These are phyloP conservation scores for Myotis planiceps DNA, from an alignment of 2,797 vertebrate species.

Conservation along the genomic window DNA sequence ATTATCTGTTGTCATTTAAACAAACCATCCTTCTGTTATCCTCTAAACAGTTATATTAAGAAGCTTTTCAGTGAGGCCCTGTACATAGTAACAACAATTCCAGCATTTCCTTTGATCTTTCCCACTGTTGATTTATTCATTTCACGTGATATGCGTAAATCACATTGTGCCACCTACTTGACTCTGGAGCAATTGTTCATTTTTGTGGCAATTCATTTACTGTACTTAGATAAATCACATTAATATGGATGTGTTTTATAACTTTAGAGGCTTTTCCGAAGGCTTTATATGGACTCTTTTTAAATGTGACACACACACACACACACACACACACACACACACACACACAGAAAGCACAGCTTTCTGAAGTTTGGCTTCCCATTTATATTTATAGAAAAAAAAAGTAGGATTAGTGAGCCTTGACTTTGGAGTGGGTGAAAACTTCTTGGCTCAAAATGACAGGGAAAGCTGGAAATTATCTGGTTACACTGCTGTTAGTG, in stretches of 20 bases:
- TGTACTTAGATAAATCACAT: constrained; percentile 55
- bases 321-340: not conserved
- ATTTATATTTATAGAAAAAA: not conserved
- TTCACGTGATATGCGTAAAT: constrained; percentile 66
- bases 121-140: constrained; percentile 1
- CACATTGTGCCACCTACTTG: constrained; percentile 37
- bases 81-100: constrained; percentile 51
- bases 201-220: constrained; percentile 62
- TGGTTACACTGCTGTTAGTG: not conserved
- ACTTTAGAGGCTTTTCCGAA: not conserved
- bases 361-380: not conserved
- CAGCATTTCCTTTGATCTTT: constrained; percentile 73
- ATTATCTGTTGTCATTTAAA: constrained; percentile 72
- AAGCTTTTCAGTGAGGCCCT: constrained; percentile 68
- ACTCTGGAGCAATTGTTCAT: constrained; percentile 64
- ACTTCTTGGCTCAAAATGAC: not conserved
- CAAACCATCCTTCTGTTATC: constrained; percentile 75
- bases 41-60: constrained; percentile 74
- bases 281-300: not conserved
- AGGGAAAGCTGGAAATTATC: not conserved
- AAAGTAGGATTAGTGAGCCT: not conserved
- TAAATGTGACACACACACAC: not conserved
- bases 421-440: not conserved
- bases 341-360: not conserved
- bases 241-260: constrained; percentile 8